Evolutionary conservation across 2,113 vertebrate species (phyloP), one percentile per base, ranked within the genome.

Genomic region (Helogale parvula): DNA sequence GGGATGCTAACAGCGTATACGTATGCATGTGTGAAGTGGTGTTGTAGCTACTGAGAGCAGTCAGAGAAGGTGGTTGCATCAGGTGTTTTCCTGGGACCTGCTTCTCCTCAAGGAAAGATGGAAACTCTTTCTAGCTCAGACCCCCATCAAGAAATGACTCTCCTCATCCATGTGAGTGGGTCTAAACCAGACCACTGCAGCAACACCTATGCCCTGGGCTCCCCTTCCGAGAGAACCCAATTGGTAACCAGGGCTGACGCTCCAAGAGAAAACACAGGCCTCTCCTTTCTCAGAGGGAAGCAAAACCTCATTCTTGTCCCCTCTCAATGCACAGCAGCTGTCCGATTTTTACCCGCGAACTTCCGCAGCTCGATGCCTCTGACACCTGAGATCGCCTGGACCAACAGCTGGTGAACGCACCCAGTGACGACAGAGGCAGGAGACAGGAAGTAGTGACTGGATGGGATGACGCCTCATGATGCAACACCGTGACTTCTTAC

Each of bases 391-490:
- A 5, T 71, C 45, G 35, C 1, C 0, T 0, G 1, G 13, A 2
- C 5, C 57, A n/a, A 38, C 52, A 11, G 29, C 27, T 3, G 19
- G 38, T 72, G n/a, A 6, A 68, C 19, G 57, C 8, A 14, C 31
- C 27, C 3, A 8, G 4, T 0, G 8, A 21, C 2, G 5, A 1
- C 1, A 9, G 47, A 8, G 29, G 3, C 71, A 29, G 45, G 27
- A 54, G 66, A 21, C 5, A 2, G 50, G 11, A n/a, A n/a, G 16
- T 1, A 27, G 11, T 1, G 4, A 57, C 1, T 15, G 0, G 0
- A 1, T 5, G 35, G 66, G 72, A 45, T 4, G 2, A 0, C 4
- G 1, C 17, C 41, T 31, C 57, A 33, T 21, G 45, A 35, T 2
- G 9, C 4, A 27, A 23, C 19, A 1, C 45, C 2, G 1, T 25